These are phyloP conservation scores for Philereme vetulata DNA, from an alignment of 2,888 invertebrate genomes.

Conservation along the genomic window DNA sequence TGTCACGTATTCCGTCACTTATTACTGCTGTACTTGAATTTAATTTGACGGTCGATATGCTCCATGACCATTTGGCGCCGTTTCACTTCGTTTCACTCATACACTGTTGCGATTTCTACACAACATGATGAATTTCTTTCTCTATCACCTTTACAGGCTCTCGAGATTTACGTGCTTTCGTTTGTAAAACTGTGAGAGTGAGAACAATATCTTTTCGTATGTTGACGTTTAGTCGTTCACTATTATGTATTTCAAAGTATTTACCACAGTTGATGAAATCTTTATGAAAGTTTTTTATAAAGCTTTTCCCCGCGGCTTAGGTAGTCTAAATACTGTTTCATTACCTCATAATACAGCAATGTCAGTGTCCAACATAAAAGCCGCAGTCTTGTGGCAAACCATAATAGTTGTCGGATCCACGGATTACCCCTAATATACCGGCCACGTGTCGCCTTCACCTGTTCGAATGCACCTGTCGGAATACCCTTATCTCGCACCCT, in stretches of 20 bases:
- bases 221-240: slow-evolving; percentile 14
- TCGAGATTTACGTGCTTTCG: slow-evolving; percentile 30
- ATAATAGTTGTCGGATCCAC: neutral
- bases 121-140: slow-evolving; percentile 61
- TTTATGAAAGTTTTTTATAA: neutral
- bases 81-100: slow-evolving; percentile 74
- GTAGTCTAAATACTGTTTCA: too few relatives aligned
- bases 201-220: slow-evolving; percentile 15
- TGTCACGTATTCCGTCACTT: slow-evolving; percentile 44
- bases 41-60: slow-evolving; percentile 78
- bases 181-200: slow-evolving; percentile 21
- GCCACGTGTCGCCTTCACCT: slow-evolving; percentile 57
- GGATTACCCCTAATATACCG: slow-evolving; percentile 19
- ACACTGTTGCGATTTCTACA: slow-evolving; percentile 66
- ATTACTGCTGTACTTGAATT: slow-evolving; percentile 65
- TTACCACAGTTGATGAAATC: slow-evolving; percentile 6
- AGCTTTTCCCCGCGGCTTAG: too few relatives aligned
- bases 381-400: slow-evolving; percentile 6
- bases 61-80: slow-evolving; percentile 68
- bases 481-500: slow-evolving; percentile 38
- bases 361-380: neutral
- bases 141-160: slow-evolving; percentile 51
- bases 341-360: neutral
- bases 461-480: slow-evolving; percentile 43
- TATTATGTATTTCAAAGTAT: slow-evolving; percentile 11